Percentiles rank a stretch among this genome's conserved stretches.
Evolutionary conservation across 2,888 invertebrate genomes (phyloP).

Genomic region (Trachelus tabidus): DNA sequence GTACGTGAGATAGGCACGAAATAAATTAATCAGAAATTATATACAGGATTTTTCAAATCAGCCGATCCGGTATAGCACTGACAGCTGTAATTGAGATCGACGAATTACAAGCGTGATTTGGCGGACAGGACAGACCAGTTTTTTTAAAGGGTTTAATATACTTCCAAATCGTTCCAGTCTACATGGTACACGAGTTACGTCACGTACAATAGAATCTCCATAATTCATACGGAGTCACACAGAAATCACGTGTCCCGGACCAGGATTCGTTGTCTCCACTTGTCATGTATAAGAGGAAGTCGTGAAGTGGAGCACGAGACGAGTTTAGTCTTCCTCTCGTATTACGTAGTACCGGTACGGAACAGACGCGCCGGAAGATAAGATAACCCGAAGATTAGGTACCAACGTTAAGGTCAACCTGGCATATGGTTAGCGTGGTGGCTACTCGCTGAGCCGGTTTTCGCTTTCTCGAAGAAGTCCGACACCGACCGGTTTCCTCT

Average conservation of each 20-base stretch:
- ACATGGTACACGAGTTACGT: background rate
- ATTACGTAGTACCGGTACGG: slow-evolving; percentile 39
- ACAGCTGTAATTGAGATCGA: background rate
- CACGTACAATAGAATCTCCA: background rate
- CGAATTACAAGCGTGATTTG: background rate
- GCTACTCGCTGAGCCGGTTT: background rate
- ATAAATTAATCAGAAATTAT: background rate
- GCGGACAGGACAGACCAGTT: background rate
- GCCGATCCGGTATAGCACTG: background rate
- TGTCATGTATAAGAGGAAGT: background rate
- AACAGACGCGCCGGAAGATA: slow-evolving; percentile 51
- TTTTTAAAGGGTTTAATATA: background rate
- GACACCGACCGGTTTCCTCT: background rate
- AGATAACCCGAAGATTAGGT: slow-evolving; percentile 43
- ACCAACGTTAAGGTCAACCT: slow-evolving; percentile 39
- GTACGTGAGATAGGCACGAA: background rate
- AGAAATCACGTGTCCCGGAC: background rate
- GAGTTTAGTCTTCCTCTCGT: slow-evolving; percentile 54
- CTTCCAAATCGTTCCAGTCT: background rate
- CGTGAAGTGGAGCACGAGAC: slow-evolving; percentile 10
- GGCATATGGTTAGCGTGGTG: slow-evolving; percentile 51
- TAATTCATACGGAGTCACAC: background rate
- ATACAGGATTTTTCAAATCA: background rate
- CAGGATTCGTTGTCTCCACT: background rate
- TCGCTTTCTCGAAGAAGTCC: background rate